phyloP scores from a whole-genome alignment of 1,140 invertebrate genomes.

The Drosophila pruinosa region DNA sequence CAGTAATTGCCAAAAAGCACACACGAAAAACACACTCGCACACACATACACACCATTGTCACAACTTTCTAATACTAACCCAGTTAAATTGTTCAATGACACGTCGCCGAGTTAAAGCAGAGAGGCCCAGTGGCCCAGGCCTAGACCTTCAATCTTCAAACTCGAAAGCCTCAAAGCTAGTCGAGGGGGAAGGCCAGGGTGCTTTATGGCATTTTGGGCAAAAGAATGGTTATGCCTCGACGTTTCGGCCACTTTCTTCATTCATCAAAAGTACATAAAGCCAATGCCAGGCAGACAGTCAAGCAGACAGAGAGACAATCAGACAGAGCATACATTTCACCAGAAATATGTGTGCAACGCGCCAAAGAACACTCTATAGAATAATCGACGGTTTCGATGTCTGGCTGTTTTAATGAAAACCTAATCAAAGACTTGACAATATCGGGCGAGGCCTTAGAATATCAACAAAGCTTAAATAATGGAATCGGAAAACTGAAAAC shows the following conservation, averaged over 20 bases:
- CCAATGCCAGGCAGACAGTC: background rate
- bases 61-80: conserved; percentile 62
- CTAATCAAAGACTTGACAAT: conserved; percentile 33
- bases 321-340: conserved; percentile 53
- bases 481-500: conserved; percentile 19
- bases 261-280: conserved; percentile 72
- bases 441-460: conserved; percentile 29
- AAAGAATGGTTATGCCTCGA: conserved; percentile 59
- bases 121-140: conserved; percentile 19
- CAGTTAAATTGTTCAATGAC: conserved; percentile 56
- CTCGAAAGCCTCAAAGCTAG: background rate
- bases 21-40: conserved; percentile 14
- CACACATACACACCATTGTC: conserved; percentile 12
- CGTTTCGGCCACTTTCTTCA: conserved; percentile 53
- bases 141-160: conserved; percentile 24
- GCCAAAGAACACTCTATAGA: conserved; percentile 44
- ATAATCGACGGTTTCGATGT: conserved; percentile 12
- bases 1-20: conserved; percentile 35
- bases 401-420: conserved; percentile 32
- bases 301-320: background rate
- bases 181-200: background rate
- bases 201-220: conserved; percentile 34
- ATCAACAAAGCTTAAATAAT: conserved; percentile 39
- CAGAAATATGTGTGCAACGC: conserved; percentile 44
- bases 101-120: conserved; percentile 32